These are phyloP conservation scores for Aradus depressus DNA, from an alignment of 2,888 invertebrate species.

Conservation along the genomic window DNA sequence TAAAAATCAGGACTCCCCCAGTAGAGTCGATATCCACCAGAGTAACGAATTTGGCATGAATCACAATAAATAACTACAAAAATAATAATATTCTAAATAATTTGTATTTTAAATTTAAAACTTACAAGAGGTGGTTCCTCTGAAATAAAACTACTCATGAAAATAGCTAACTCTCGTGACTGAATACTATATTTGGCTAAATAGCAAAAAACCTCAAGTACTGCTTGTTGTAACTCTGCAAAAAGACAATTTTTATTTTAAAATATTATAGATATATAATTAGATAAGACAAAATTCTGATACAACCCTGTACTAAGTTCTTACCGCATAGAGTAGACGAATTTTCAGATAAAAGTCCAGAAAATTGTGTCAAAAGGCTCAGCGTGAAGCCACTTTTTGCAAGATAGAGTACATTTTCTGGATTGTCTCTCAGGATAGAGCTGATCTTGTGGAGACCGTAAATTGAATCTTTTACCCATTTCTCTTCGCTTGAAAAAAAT, in stretches of 20 bases:
- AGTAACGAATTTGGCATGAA: no score
- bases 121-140: constrained; percentile 43
- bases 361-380: constrained; percentile 22
- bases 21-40: no score
- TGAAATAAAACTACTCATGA: constrained; percentile 48
- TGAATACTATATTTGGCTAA: constrained; percentile 45
- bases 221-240: constrained; percentile 52
- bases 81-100: constrained; percentile 2
- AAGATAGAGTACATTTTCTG: constrained; percentile 22
- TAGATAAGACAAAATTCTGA: neutral
- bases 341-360: constrained; percentile 18
- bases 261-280: no score
- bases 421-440: constrained; percentile 21
- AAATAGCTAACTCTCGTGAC: constrained; percentile 45
- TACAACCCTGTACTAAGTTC: neutral
- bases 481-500: constrained; percentile 16
- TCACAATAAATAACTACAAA: neutral
- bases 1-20: no score
- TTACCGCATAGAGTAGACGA: constrained; percentile 6
- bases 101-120: constrained; percentile 8
- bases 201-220: constrained; percentile 49
- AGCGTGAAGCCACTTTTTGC: constrained; percentile 20
- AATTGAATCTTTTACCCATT: constrained; percentile 21
- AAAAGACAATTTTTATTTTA: constrained; percentile 25
- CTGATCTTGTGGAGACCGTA: constrained; percentile 23